Conservation (phyloP, 2,113 vertebrate genomes). For the Anseranas semipalmata region DNA sequence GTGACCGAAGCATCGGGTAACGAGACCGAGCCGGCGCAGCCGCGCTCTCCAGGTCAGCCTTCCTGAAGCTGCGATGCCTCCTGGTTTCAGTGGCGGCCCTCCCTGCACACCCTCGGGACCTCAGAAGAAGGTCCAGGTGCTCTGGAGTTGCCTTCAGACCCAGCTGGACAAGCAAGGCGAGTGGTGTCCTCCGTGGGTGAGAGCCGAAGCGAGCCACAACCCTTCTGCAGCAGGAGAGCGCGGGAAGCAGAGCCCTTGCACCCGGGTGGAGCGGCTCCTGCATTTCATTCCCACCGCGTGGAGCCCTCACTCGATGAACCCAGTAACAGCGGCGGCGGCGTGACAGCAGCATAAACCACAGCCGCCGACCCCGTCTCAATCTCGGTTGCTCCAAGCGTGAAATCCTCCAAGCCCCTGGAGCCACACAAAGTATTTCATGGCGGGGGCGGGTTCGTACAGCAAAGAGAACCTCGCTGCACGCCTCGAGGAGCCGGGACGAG, state of each 20-base stretch:
- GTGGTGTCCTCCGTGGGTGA: fast-evolving
- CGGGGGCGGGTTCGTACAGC: neutral
- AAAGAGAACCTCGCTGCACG: neutral
- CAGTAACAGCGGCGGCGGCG: fast-evolving
- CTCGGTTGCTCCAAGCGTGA: fast-evolving
- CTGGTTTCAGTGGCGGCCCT: neutral
- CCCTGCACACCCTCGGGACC: neutral
- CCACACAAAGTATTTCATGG: neutral
- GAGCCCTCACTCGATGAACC: neutral
- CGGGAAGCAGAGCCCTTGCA: neutral
- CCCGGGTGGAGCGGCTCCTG: fast-evolving
- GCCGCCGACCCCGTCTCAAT: neutral
- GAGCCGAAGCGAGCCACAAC: neutral
- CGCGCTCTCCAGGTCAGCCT: neutral
- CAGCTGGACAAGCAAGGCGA: neutral
- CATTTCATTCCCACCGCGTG: neutral
- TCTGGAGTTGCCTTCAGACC: neutral
- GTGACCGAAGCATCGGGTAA: too few species aligned
- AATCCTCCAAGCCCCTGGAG: neutral
- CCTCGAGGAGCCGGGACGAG: neutral
- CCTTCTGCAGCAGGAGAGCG: neutral
- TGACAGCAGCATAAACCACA: neutral
- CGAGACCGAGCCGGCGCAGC: too few species aligned
- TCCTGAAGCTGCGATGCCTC: neutral
- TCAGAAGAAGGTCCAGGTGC: neutral